Percentiles rank a stretch among this genome's conserved stretches.
These are phyloP conservation scores for Brachyrhaphis roseni DNA, from an alignment of 2,797 vertebrate genomes.

Conservation along the genomic window DNA sequence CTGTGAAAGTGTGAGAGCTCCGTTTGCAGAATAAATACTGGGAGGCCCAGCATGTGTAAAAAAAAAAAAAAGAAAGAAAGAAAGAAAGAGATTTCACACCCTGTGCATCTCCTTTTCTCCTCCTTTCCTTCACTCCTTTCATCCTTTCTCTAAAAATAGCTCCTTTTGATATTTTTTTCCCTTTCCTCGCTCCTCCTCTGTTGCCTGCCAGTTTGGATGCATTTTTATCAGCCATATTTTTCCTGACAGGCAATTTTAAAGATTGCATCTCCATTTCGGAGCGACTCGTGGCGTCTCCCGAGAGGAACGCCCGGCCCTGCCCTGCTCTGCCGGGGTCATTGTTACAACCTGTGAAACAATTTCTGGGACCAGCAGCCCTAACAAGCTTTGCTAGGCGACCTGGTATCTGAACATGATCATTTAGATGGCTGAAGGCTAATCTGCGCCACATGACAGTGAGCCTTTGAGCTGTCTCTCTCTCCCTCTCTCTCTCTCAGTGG, in stretches of 20 bases:
- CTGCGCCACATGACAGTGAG: slow-evolving; percentile 30
- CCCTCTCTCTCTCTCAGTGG: slow-evolving; percentile 3
- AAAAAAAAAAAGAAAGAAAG: slow-evolving; percentile 5
- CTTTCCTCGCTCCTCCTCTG: background rate
- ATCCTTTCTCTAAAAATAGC: slow-evolving; percentile 48
- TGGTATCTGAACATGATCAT: slow-evolving; percentile 27
- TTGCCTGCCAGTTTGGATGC: slow-evolving; percentile 39
- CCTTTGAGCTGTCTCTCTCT: slow-evolving; percentile 15
- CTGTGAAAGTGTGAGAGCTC: background rate
- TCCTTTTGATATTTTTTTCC: background rate
- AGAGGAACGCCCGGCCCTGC: slow-evolving; percentile 4
- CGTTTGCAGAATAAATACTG: background rate
- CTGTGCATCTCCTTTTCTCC: background rate
- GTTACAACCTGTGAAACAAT: slow-evolving; percentile 40
- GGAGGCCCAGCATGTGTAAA: background rate
- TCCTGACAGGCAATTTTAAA: slow-evolving; percentile 67
- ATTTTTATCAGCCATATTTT: slow-evolving; percentile 61
- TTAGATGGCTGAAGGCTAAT: slow-evolving; percentile 44
- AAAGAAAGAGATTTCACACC: slow-evolving; percentile 23
- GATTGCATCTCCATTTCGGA: slow-evolving; percentile 65
- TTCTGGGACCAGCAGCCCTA: slow-evolving; percentile 15
- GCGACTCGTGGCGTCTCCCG: slow-evolving; percentile 30
- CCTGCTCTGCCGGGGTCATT: slow-evolving; percentile 28
- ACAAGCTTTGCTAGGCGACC: slow-evolving; percentile 7
- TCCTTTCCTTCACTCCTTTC: background rate